Evolutionary conservation across 2,888 invertebrate genomes (phyloP).

Genomic region (Leuctra nigra): DNA sequence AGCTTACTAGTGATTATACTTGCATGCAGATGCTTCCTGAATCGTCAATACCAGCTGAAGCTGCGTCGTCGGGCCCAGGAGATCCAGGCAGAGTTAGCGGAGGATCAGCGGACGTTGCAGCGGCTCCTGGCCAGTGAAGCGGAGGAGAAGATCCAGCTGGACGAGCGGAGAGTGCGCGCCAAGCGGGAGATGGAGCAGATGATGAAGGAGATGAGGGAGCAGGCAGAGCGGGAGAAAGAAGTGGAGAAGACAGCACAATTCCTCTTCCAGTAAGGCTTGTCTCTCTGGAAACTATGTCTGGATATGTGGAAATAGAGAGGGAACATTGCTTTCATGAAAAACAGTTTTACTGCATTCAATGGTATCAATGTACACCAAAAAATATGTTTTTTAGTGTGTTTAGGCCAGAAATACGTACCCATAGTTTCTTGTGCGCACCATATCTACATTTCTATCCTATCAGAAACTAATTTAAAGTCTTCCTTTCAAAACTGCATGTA

Average conservation of each 20-base stretch:
- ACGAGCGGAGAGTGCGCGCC: slow-evolving; percentile 5
- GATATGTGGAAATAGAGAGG: background rate
- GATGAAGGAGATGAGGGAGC: slow-evolving; percentile 15
- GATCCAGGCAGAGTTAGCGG: slow-evolving; percentile 24
- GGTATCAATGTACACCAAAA: too few species aligned
- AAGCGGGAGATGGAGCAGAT: slow-evolving; percentile 11
- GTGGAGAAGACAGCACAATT: slow-evolving; percentile 25
- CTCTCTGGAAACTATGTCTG: background rate
- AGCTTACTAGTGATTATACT: background rate
- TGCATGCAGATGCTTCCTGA: slow-evolving; percentile 19
- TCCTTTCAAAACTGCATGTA: too few species aligned
- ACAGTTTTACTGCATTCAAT: too few species aligned
- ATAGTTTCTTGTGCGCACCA: too few species aligned
- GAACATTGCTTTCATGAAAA: background rate
- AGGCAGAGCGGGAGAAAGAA: slow-evolving; percentile 22
- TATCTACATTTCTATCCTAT: too few species aligned
- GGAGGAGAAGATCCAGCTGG: background rate
- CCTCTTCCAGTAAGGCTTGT: slow-evolving; percentile 26
- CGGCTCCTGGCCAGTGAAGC: slow-evolving; percentile 11
- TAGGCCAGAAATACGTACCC: background rate
- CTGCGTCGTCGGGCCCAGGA: slow-evolving; percentile 24
- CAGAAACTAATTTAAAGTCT: too few species aligned
- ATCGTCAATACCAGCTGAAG: slow-evolving; percentile 24
- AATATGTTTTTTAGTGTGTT: background rate
- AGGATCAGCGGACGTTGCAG: slow-evolving; percentile 18